A percentile compares a stretch with the other conserved stretches of the same genome.
phyloP scores from a whole-genome alignment of 2,888 invertebrate species.

The Eupithecia dodoneata region DNA sequence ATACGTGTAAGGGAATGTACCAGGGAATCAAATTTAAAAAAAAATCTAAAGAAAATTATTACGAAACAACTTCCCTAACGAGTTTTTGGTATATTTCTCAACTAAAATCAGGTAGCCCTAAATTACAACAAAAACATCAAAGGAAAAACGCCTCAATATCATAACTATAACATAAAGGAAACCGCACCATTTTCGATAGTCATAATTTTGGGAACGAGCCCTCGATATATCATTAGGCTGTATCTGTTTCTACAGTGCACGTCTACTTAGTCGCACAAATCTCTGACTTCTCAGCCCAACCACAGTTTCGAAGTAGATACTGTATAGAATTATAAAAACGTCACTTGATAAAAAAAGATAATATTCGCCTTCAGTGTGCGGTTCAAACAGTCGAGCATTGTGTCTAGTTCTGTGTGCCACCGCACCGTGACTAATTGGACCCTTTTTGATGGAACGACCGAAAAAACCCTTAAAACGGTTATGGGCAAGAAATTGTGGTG shows the following conservation, averaged over 20 bases:
- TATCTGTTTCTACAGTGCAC: conserved; percentile 35
- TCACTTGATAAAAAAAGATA: not conserved
- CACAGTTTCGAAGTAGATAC: not conserved
- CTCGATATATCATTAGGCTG: conserved; percentile 52
- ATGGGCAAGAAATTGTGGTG: conserved; percentile 40
- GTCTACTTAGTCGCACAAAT: conserved; percentile 5
- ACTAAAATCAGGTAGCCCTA: conserved; percentile 10
- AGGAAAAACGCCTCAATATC: conserved; percentile 22
- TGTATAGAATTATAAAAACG: not conserved
- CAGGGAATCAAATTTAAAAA: not conserved
- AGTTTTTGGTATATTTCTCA: conserved; percentile 2
- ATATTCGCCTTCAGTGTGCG: conserved; percentile 8
- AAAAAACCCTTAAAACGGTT: conserved; percentile 66
- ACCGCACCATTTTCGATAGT: conserved; percentile 40
- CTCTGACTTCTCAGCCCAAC: not conserved
- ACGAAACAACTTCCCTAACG: not conserved
- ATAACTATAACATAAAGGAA: conserved; percentile 41
- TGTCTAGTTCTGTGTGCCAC: conserved; percentile 50
- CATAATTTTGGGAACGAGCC: conserved; percentile 46
- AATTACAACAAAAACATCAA: conserved; percentile 26
- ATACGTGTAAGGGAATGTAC: not conserved
- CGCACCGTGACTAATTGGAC: conserved; percentile 76
- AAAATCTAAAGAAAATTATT: not conserved
- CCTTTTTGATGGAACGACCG: conserved; percentile 66
- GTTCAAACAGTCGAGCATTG: conserved; percentile 43